phyloP scores from a whole-genome alignment of 2,797 vertebrate species.

The Lacerta bilineata region DNA sequence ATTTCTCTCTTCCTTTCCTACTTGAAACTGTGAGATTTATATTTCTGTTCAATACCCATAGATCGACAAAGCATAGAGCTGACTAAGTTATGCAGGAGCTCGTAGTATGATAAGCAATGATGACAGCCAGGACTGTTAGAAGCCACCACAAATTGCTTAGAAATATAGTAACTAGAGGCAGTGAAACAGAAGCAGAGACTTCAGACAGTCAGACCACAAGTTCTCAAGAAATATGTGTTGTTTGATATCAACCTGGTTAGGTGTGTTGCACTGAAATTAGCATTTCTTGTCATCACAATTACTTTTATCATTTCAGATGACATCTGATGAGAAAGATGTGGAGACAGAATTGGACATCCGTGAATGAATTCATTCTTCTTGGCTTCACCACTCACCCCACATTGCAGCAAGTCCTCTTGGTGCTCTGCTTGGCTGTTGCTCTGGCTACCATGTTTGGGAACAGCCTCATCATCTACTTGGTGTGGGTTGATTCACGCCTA shows the following conservation, averaged over 20 bases:
- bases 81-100: not conserved
- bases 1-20: too few species aligned
- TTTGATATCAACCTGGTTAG: not conserved
- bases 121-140: not conserved
- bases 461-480: constrained; percentile 52
- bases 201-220: too few species aligned
- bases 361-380: constrained; percentile 47
- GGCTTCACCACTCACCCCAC: constrained; percentile 58
- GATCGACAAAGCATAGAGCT: too few species aligned
- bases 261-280: not conserved
- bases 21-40: too few species aligned
- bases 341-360: not conserved
- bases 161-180: not conserved
- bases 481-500: constrained; percentile 53
- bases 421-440: constrained; percentile 37
- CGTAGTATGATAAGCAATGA: not conserved
- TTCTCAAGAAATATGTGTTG: not conserved
- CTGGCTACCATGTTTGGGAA: constrained; percentile 52
- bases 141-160: not conserved
- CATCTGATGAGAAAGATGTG: not conserved
- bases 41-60: too few species aligned
- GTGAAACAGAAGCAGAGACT: too few species aligned
- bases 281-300: not conserved
- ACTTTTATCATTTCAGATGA: not conserved
- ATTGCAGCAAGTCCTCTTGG: constrained; percentile 47